Conservation (phyloP, 2,888 invertebrate genomes). For the Caenorhabditis drosophilae region DNA sequence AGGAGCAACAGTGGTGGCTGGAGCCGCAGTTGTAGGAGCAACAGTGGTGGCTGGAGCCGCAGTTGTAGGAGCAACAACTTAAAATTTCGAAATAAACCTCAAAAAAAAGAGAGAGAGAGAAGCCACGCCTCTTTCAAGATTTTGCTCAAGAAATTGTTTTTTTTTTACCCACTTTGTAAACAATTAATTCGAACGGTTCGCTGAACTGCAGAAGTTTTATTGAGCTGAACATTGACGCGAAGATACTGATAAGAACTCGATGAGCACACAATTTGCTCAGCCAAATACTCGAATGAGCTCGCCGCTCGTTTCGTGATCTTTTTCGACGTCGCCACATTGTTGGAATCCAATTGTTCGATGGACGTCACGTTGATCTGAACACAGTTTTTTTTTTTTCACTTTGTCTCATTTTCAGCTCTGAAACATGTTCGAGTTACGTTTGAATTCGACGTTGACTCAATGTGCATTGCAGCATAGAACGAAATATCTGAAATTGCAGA, state of each 20-base stretch:
- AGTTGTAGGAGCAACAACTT: no score
- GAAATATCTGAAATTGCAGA: neutral
- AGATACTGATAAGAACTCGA: neutral
- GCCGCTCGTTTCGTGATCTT: neutral
- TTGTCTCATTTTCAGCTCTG: neutral
- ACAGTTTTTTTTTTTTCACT: no score
- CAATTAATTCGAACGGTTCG: slow-evolving; percentile 18
- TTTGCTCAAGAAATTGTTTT: no score
- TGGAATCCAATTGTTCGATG: neutral
- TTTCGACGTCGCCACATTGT: neutral
- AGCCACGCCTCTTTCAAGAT: no score
- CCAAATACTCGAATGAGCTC: neutral
- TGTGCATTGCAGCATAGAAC: neutral
- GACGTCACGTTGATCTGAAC: no score
- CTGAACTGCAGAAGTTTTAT: slow-evolving; percentile 1
- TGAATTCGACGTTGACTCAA: neutral
- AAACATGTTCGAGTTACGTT: neutral
- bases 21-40: neutral
- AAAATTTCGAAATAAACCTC: no score
- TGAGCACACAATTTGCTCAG: neutral
- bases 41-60: neutral
- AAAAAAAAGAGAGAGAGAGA: no score
- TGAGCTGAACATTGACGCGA: slow-evolving; percentile 7
- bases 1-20: neutral
- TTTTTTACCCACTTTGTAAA: slow-evolving; percentile 4